Conservation (phyloP, 2,888 invertebrate species). For the Cremastobaeus sp. region DNA sequence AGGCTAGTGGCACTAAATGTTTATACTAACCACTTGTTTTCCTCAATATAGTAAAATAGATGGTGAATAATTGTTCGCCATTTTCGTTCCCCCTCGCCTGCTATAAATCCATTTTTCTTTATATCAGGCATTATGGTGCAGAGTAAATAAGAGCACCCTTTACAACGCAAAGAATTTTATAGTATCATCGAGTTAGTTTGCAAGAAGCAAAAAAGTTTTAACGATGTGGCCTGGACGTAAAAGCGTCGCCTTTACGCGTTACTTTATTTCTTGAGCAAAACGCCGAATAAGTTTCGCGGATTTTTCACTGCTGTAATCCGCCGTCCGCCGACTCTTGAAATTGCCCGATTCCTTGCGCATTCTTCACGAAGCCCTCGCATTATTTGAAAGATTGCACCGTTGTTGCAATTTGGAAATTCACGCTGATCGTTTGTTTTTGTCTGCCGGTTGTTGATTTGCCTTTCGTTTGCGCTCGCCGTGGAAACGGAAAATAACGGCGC, state of each 20-base stretch:
- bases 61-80: slow-evolving; percentile 45
- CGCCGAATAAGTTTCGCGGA: slow-evolving; percentile 39
- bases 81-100: slow-evolving; percentile 23
- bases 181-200: slow-evolving; percentile 55
- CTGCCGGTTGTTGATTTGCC: no score
- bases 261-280: slow-evolving; percentile 44
- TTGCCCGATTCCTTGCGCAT: not conserved
- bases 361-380: not conserved
- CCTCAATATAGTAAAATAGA: no score
- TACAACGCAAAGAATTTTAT: slow-evolving; percentile 49
- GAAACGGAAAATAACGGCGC: no score
- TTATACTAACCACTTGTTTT: no score
- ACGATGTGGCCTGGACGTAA: slow-evolving; percentile 69
- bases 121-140: slow-evolving; percentile 48
- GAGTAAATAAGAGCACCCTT: slow-evolving; percentile 56
- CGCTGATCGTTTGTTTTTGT: no score
- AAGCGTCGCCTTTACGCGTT: slow-evolving; percentile 47
- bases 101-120: slow-evolving; percentile 45
- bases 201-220: slow-evolving; percentile 72
- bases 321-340: no score
- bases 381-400: slow-evolving; percentile 16
- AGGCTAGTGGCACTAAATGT: no score
- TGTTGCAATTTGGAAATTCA: no score
- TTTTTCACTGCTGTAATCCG: no score
- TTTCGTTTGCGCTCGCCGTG: no score